A percentile compares a stretch with the other conserved stretches of the same genome.
Evolutionary conservation across 2,888 invertebrate genomes (phyloP).

Genomic region (Eubasilissa splendida): DNA sequence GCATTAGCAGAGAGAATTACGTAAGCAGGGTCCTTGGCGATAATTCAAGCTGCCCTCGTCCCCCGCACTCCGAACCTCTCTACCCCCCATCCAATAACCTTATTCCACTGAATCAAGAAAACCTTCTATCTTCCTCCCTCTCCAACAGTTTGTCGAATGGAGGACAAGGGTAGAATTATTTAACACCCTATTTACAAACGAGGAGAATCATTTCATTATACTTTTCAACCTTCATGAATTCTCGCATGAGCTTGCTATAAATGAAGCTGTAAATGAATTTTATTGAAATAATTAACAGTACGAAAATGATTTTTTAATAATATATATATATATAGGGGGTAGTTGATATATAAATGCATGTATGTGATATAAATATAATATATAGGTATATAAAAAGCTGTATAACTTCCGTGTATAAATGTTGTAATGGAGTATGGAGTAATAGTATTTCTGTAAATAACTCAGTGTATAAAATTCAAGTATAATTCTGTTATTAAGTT

Average conservation of each 20-base stretch:
- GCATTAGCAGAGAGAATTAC: constrained; percentile 44
- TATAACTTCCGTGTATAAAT: no score
- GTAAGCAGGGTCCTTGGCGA: constrained; percentile 35
- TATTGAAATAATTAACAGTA: no score
- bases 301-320: no score
- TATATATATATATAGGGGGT: no score
- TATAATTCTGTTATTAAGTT: no score
- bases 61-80: background rate
- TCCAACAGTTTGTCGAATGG: constrained; percentile 16
- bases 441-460: no score
- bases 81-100: background rate
- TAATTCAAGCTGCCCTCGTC: constrained; percentile 28
- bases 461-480: no score
- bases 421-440: no score
- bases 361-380: no score
- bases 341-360: no score
- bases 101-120: constrained; percentile 23
- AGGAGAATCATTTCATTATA: constrained; percentile 37
- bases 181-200: constrained; percentile 34
- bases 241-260: background rate
- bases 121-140: constrained; percentile 25
- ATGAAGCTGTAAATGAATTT: no score
- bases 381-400: no score
- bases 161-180: constrained; percentile 34
- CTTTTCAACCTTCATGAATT: constrained; percentile 18